Base-by-base conservation (phyloP, 2,113 vertebrate genomes). In the Campylomormyrus tamandua region DNA sequence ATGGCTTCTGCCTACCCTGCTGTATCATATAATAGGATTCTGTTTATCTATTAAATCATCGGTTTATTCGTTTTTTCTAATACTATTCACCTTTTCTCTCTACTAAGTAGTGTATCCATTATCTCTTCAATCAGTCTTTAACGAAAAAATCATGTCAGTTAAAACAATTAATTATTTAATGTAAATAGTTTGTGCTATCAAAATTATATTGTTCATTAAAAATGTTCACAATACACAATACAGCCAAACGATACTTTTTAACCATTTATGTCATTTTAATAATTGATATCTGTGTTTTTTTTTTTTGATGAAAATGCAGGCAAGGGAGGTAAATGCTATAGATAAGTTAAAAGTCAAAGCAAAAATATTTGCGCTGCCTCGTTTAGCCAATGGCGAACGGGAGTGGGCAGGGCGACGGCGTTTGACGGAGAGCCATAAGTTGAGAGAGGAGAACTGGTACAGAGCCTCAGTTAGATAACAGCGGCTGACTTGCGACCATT, bases 351-450 rank as follows among this genome's bases (percentile, higher is more conserved):
- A 49, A 45, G 83, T 85, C 45, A 48, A 45, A 27, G 46, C 21
- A 13, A 49, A 45, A 49, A 49, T 13, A 24, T 49, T n/a, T 13
- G 42, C 45, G 83, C 48, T 50, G 48, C 24, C 48, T 19, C 45
- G 45, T 49, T 9, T 27, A 86, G 42, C 83, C 53, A 92, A 89
- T 93, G 87, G 58, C 90, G 87, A 90, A 89, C 50, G 31, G 27
- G 90, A 90, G 90, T 94, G 95, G 95, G 93, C 94, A 94, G 89
- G 92, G 90, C 84, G 90, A 88, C 84, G 88, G 74, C 89, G 91
- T 88, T 90, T 87, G 35, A 74, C 50, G 48, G 91, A 62, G 53
- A 42, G 56, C 48, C 58, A 10, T 45, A 91, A 90, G 88, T 87
- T 83, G 52, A 85, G 91, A 90, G 84, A 90, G 90, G 87, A 87